Conservation (phyloP, 35 echinoderm and acorn worm species). For the Lytechinus variegatus region DNA sequence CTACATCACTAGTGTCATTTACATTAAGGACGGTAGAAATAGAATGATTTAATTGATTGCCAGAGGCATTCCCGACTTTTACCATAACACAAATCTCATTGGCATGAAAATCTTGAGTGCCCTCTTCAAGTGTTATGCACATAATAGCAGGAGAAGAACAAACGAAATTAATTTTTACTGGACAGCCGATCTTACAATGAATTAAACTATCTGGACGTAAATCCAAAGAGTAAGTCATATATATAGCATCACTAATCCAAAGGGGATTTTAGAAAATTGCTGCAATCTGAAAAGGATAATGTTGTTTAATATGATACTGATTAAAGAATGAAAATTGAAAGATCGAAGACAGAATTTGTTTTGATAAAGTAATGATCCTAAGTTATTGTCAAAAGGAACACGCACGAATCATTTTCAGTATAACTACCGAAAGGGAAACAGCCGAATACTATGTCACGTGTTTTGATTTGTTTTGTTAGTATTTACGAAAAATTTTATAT, state of each 20-base stretch:
- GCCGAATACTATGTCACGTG: too few relatives aligned
- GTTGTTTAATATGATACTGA: too few relatives aligned
- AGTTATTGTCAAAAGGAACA: too few relatives aligned
- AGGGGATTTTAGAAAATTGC: neutral
- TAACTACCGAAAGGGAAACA: too few relatives aligned
- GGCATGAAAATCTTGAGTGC: neutral
- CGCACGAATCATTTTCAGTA: too few relatives aligned
- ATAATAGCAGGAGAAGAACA: neutral
- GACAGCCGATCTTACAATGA: neutral
- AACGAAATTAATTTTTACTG: neutral
- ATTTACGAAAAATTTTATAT: too few relatives aligned
- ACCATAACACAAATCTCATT: neutral
- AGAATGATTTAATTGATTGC: constrained; percentile 13
- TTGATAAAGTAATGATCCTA: too few relatives aligned
- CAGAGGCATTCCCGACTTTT: neutral
- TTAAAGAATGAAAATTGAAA: too few relatives aligned
- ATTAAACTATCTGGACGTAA: neutral
- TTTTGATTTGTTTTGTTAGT: too few relatives aligned
- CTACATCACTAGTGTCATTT: neutral
- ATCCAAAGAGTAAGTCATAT: neutral
- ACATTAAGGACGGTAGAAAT: constrained; percentile 3
- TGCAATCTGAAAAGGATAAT: neutral
- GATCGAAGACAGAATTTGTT: too few relatives aligned
- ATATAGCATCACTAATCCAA: neutral
- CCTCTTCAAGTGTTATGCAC: neutral